Evolutionary conservation across 2,113 vertebrate species (phyloP).

Genomic region (Saimiri boliviensis): DNA sequence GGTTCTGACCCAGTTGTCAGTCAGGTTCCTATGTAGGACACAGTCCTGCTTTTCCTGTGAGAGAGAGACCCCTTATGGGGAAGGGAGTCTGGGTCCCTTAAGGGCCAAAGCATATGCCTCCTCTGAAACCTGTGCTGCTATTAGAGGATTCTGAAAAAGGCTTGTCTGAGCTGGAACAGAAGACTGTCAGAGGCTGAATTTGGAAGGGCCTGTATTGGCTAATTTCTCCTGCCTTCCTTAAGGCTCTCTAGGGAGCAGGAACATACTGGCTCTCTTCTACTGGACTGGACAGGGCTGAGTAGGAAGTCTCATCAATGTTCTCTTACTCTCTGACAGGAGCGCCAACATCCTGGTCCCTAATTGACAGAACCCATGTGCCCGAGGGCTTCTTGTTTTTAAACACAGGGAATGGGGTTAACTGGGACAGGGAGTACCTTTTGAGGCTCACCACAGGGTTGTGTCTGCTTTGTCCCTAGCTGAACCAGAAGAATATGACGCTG

Average conservation of each 20-base stretch:
- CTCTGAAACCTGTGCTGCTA: not conserved
- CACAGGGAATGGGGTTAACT: not conserved
- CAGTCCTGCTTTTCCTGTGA: not conserved
- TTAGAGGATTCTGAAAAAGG: not conserved
- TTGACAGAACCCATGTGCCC: not conserved
- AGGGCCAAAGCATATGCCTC: not conserved
- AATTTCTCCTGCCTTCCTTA: not conserved
- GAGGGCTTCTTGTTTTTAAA: not conserved
- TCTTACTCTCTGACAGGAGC: not conserved
- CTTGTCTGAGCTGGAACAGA: not conserved
- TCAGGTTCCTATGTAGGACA: not conserved
- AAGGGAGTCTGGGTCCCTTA: not conserved
- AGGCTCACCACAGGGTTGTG: slow-evolving; percentile 63
- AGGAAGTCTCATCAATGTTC: not conserved
- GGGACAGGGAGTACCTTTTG: not conserved
- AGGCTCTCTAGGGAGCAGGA: not conserved
- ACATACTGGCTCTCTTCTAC: not conserved
- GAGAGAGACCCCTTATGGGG: not conserved
- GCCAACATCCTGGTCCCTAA: not conserved
- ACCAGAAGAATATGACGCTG: slow-evolving; percentile 95
- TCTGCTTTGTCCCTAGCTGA: slow-evolving; percentile 89
- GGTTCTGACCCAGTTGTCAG: not conserved
- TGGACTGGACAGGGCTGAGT: not conserved
- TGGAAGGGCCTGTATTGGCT: not conserved
- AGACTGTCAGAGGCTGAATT: not conserved